A percentile compares a stretch with the other conserved stretches of the same genome.
These are phyloP conservation scores for Elanoides forficatus DNA, from an alignment of 2,113 vertebrate species.

Conservation along the genomic window DNA sequence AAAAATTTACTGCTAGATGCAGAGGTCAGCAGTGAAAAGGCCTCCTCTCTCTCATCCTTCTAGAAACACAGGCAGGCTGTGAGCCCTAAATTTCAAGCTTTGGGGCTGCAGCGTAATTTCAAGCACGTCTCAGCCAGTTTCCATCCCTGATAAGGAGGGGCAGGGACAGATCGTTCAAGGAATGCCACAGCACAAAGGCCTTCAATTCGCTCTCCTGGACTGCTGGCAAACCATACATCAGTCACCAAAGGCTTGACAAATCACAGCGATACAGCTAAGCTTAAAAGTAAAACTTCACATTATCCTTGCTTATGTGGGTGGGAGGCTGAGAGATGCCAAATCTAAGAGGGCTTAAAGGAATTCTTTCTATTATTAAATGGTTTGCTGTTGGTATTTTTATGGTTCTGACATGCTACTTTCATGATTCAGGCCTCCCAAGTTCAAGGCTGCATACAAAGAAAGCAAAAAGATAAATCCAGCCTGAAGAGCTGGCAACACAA, in stretches of 20 bases:
- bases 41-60: background rate
- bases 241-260: conserved; percentile 28
- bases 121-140: background rate
- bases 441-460: background rate
- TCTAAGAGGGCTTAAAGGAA: conserved; percentile 11
- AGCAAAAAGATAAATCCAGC: background rate
- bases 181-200: background rate
- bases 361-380: conserved; percentile 47
- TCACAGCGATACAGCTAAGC: background rate
- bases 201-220: background rate
- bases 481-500: background rate
- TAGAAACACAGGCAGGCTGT: background rate
- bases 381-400: conserved; percentile 34
- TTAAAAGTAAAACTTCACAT: conserved; percentile 49
- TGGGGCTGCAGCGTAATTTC: background rate
- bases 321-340: conserved; percentile 41
- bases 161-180: background rate
- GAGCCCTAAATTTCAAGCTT: background rate
- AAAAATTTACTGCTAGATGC: background rate
- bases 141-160: background rate
- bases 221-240: background rate
- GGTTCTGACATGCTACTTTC: background rate
- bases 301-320: conserved; percentile 38
- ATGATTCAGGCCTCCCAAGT: background rate
- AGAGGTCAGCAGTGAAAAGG: conserved; percentile 1